Base-by-base conservation (phyloP, 2,113 vertebrate species). In the Eonycteris spelaea region DNA sequence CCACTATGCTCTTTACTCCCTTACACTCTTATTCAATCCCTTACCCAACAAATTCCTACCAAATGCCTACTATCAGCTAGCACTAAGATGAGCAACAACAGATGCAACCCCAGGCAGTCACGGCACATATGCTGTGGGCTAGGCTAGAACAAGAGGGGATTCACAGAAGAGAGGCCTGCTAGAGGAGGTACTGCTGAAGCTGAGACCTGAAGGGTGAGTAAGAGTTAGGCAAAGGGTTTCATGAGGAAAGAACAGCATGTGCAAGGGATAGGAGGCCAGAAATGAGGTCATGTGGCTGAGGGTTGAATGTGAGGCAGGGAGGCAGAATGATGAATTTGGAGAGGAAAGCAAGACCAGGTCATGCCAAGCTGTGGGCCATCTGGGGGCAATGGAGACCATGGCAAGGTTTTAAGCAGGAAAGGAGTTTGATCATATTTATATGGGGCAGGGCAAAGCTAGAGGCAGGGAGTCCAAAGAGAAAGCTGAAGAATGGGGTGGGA, bases 401-500 rank as follows among this genome's bases (percentile, higher is more conserved):
- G 12, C 5, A 57, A 21, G 21, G 22, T 51, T 71, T 35, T 73
- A 40, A 30, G 14, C 4, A 35, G 38, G 30, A 26, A 61, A 30
- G 30, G 7, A 2, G 13, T 43, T 13, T 24, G 57, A 48, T 59
- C 38, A 40, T 43, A 13, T 53, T 33, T 33, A 16, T 38, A 43
- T 19, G 10, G 30, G 33, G 7, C 8, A 5, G 51, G 71, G 78
- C 51, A 91, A 51, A 89, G 43, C n/a, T 77, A 74, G 83, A 74
- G 51, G 59, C 57, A 65, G 14, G 11, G 26, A 85, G 40, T 48
- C 26, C 55, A n/a, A 24, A 61, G 24, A 63, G 48, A 63, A 67
- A 67, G 35, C 53, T 59, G 45, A 7, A 21, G 28, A 28, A 6
- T 0, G 0, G 63, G 30, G 18, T 11, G 3, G 28, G 10, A 1